Base-by-base conservation (phyloP, 2,113 vertebrate genomes). In the Tor tambroides region DNA sequence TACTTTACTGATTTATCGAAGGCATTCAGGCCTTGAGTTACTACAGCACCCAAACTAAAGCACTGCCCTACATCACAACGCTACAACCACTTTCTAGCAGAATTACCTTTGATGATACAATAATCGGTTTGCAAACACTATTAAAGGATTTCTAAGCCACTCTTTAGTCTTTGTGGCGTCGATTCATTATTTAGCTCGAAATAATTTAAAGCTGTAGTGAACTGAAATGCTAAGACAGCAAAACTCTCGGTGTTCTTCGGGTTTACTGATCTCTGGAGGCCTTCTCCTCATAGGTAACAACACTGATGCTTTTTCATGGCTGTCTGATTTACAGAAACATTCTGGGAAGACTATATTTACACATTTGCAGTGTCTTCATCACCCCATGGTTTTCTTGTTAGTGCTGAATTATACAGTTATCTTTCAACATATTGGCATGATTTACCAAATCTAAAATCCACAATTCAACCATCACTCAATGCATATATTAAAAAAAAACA, bases 1-100 rank as follows among this genome's bases (percentile, higher is more conserved):
- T 83, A 83, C 81, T 83, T 83, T 72, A 72, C 81, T 71, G 81
- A 83, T 54, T 83, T 56, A 83, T 72, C 19, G 46, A 12, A 83
- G 46, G 65, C 65, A 72, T 83, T 54, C 28, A 72, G 65, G 81
- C 81, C 65, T 83, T 54, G 61, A 23, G 80, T 82, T 67, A 67
- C 80, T 19, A 82, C 61, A 63, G 26, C 17, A 26, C 61, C 17
- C n/a, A 82, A 46, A 46, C 17, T 82, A 69, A 69, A 72, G 65
- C 46, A 15, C 30, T 83, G 81, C 65, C 28, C 81, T 83, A 83
- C 26, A 83, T 83, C 81, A 69, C 35, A 19, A 65, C 32, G 26
- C 15, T 82, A 32, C 9, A 43, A 49, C n/a, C 61, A 49, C 61
- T 26, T 67, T 67, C n/a, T 23, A 49, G 63, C 7, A 65, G 35